A percentile compares a stretch with the other conserved stretches of the same genome.
phyloP scores from a whole-genome alignment of 2,888 invertebrate genomes.

The Tyria jacobaeae region DNA sequence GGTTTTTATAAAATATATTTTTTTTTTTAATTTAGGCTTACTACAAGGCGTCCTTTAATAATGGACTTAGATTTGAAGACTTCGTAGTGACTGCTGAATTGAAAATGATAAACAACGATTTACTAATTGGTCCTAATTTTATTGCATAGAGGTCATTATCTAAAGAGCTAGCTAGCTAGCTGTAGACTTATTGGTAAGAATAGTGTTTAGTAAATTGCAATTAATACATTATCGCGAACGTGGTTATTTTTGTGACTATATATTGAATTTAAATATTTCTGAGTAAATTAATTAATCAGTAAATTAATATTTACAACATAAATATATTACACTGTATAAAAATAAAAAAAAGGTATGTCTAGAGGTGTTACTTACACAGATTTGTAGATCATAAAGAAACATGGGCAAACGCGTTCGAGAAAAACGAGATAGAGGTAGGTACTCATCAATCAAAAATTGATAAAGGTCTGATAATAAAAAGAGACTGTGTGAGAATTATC shows the following conservation, averaged over 20 bases:
- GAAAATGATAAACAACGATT: not conserved
- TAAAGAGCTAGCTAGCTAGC: not conserved
- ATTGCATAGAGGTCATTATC: not conserved
- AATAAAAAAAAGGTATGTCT: no score
- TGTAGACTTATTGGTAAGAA: not conserved
- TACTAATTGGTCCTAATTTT: not conserved
- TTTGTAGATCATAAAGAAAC: not conserved
- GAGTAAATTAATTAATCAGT: no score
- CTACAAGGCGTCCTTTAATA: no score
- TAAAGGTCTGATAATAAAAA: conserved; percentile 2
- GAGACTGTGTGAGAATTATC: not conserved
- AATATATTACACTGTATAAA: no score
- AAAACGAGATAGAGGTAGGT: not conserved
- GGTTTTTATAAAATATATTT: no score
- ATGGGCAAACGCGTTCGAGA: not conserved
- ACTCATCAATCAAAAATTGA: conserved; percentile 6
- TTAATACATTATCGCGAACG: no score
- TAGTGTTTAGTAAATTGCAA: not conserved
- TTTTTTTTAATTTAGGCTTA: no score
- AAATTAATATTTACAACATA: no score
- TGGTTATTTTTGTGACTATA: no score
- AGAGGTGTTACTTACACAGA: no score
- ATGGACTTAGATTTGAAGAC: not conserved
- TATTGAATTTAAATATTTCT: no score
- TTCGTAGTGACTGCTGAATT: no score